phyloP scores from a whole-genome alignment of 2,113 vertebrate genomes.

The Cichladusa arquata region DNA sequence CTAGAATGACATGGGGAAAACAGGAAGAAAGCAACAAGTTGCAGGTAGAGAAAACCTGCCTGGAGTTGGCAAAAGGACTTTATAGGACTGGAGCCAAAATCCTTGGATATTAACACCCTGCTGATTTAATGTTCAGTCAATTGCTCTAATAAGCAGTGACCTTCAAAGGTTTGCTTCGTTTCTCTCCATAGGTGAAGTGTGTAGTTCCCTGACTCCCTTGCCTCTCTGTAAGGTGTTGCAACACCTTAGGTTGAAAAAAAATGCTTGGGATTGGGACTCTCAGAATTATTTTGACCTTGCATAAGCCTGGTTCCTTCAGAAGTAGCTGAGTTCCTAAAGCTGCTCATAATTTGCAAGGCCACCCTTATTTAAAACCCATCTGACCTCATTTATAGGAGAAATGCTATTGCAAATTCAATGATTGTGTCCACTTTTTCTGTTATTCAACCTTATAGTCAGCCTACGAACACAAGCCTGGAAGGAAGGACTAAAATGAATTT shows the following conservation, averaged over 20 bases:
- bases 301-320: not conserved
- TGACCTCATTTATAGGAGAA: not conserved
- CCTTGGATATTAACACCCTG: not conserved
- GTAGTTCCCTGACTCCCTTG: not conserved
- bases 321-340: not conserved
- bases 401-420: not conserved
- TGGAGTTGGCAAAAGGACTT: not conserved
- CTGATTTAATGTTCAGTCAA: conserved; percentile 8
- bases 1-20: not conserved
- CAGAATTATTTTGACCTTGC: not conserved
- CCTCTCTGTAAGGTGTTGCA: not conserved
- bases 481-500: not conserved
- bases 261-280: not conserved
- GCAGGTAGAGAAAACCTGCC: not conserved
- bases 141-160: conserved; percentile 14
- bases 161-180: not conserved
- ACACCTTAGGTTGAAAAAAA: not conserved
- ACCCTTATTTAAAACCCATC: not conserved
- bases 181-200: not conserved
- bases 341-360: not conserved
- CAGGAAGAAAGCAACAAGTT: not conserved
- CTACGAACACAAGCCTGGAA: not conserved
- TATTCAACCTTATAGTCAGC: not conserved
- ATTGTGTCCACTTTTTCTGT: not conserved
- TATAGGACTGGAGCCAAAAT: not conserved